phyloP scores from a whole-genome alignment of 2,888 invertebrate species.

The Pammene aurita region DNA sequence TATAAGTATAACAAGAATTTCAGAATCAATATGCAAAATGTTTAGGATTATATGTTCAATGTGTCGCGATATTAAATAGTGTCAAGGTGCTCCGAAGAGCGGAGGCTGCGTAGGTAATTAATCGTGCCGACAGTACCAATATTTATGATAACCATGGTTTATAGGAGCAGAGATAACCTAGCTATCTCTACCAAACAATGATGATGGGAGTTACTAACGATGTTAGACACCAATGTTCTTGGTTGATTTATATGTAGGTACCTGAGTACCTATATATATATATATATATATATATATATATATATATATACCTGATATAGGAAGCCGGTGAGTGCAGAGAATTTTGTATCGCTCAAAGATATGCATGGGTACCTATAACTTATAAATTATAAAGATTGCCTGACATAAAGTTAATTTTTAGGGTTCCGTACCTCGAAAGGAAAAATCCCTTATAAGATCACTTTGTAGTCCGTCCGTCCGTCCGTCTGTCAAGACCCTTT shows the following conservation, averaged over 20 bases:
- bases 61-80: constrained; percentile 28
- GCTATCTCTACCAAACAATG: constrained; percentile 30
- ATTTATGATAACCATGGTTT: constrained; percentile 37
- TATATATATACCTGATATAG: too few species aligned
- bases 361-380: too few species aligned
- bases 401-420: too few species aligned
- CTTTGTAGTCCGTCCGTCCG: too few species aligned
- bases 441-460: too few species aligned
- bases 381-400: too few species aligned
- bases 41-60: neutral
- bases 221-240: constrained; percentile 1
- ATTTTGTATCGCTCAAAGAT: too few species aligned
- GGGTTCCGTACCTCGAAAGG: too few species aligned
- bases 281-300: too few species aligned
- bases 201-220: neutral
- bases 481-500: too few species aligned
- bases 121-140: constrained; percentile 33
- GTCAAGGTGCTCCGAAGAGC: constrained; percentile 34
- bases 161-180: constrained; percentile 28
- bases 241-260: constrained; percentile 1
- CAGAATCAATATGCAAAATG: constrained; percentile 9
- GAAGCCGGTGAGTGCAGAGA: too few species aligned
- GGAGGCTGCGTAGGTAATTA: constrained; percentile 40
- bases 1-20: neutral
- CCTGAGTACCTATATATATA: too few species aligned